Conservation (phyloP, 1,140 invertebrate species). For the Laupala kohalensis region DNA sequence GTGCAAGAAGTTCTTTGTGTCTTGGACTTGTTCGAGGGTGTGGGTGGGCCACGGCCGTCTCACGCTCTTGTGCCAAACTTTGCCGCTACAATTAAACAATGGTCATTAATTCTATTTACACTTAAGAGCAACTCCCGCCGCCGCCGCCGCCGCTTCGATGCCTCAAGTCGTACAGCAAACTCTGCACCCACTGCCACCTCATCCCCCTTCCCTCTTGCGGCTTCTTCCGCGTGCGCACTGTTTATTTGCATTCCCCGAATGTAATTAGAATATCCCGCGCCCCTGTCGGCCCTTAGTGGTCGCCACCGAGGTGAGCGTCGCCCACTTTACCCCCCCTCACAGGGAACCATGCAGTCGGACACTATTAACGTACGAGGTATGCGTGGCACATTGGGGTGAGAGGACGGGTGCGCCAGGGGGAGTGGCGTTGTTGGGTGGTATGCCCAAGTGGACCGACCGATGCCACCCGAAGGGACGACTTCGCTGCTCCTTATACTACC, state of each 20-base stretch:
- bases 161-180: background rate
- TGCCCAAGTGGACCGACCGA: too few species aligned
- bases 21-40: too few species aligned
- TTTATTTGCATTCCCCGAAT: background rate
- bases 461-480: too few species aligned
- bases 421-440: too few species aligned
- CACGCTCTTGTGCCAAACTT: background rate
- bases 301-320: background rate
- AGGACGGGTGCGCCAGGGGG: too few species aligned
- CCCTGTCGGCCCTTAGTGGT: background rate
- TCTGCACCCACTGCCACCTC: background rate
- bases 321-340: too few species aligned
- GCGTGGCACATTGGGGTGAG: background rate
- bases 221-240: background rate
- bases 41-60: background rate
- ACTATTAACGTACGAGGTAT: background rate
- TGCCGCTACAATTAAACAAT: background rate
- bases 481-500: too few species aligned
- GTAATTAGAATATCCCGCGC: background rate
- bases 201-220: background rate
- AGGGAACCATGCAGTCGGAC: background rate
- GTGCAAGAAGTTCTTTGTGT: background rate
- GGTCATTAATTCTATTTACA: background rate
- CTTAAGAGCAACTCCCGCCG: background rate
- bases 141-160: background rate